These are phyloP conservation scores for Melieria omissa DNA, from an alignment of 2,888 invertebrate genomes.

Conservation along the genomic window DNA sequence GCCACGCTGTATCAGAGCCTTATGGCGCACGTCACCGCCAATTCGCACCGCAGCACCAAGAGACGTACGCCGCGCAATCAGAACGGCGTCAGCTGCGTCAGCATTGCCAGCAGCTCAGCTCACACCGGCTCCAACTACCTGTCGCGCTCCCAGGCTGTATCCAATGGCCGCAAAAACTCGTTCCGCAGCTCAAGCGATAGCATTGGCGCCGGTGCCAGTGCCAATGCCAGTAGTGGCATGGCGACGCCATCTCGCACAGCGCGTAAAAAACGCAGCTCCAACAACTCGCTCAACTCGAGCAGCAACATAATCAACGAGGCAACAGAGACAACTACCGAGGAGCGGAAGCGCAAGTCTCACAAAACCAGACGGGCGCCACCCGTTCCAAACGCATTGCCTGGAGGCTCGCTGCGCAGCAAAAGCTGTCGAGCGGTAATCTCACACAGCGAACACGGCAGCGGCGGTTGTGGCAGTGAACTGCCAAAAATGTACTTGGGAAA, in stretches of 20 bases:
- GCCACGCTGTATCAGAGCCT: conserved; percentile 90
- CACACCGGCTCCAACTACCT: conserved; percentile 62
- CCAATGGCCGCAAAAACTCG: conserved; percentile 59
- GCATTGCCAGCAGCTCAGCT: conserved; percentile 75
- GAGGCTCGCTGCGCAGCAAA: background rate
- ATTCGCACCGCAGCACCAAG: conserved; percentile 61
- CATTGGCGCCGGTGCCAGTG: conserved; percentile 47
- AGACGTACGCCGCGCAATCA: conserved; percentile 74
- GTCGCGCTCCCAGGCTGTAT: conserved; percentile 53
- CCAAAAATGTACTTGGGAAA: conserved; percentile 37
- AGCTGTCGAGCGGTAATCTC: conserved; percentile 25
- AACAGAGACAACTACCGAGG: conserved; percentile 68
- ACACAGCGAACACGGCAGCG: conserved; percentile 27
- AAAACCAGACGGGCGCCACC: conserved; percentile 71
- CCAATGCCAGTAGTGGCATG: conserved; percentile 45
- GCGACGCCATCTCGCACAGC: conserved; percentile 76
- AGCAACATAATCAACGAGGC: conserved; percentile 69
- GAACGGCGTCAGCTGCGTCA: conserved; percentile 82
- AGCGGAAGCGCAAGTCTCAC: conserved; percentile 71
- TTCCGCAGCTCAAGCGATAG: conserved; percentile 58
- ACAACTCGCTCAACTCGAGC: conserved; percentile 73
- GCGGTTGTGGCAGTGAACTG: conserved; percentile 52
- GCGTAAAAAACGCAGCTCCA: conserved; percentile 77
- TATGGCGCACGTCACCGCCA: conserved; percentile 80
- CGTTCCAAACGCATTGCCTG: conserved; percentile 46